Base-by-base conservation (phyloP, 2,113 vertebrate genomes). In the Hyperopisus bebe region DNA sequence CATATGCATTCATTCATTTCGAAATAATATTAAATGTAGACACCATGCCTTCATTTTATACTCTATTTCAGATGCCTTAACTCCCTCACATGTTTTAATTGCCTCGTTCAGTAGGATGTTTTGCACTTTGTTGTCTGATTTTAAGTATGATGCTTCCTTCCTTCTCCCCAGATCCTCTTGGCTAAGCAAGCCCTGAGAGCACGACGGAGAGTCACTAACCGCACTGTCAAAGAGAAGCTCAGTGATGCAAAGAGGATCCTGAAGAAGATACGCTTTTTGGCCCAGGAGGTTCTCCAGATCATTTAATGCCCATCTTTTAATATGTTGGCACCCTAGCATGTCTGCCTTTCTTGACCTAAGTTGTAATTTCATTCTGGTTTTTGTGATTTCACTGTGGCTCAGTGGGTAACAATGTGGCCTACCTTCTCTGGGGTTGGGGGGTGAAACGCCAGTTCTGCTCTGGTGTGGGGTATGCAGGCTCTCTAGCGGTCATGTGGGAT, bases 171-270 rank as follows among this genome's bases (percentile, higher is more conserved):
- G 96, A 90, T 95, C 3, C 31, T 94, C 53, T 1, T 96, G 90
- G 97, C 97, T 17, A 98, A 97, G 90, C 97, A 97, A 92, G 96
- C 96, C 0, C 90, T 97, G 21, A 91, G 94, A 3, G 87, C 95
- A 66, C 95, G 94, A 50, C 90, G 90, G 8, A 91, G 53, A 48
- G 90, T 97, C 89, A 97, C 94, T 35, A 95, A 91, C 86, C 90
- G 94, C 39, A 97, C 94, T 0, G 17, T 95, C 88, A 96, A 94
- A 90, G 96, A 97, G 91, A 96, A 96, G 46, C 77, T 97, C 27
- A 92, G 91, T 0, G 95, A 97, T 17, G 90, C 93, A 24, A 96
- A 92, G 92, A 97, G 92, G 92, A 92, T 98, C 66, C 92, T 98
- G 50, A 92, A 92, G 89, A 98, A 95, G 90, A 92, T 99, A 35